Conservation (phyloP, 2,888 invertebrate species). For the Euplexia lucipara region DNA sequence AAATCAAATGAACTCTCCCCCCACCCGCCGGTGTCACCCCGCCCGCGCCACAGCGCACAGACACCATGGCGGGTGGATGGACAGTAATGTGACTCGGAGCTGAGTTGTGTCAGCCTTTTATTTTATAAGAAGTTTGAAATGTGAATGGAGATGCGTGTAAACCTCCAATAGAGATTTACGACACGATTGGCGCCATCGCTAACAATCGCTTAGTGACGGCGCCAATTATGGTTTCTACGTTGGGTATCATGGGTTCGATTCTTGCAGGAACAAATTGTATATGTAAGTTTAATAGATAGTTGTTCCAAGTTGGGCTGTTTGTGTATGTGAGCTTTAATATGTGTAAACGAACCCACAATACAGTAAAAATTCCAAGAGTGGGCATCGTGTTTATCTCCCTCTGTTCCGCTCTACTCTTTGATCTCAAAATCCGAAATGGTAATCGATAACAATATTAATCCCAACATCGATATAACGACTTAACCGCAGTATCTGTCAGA, state of each 20-base stretch:
- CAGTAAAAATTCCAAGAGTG: not conserved
- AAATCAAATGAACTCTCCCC: slow-evolving; percentile 42
- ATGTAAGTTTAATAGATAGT: too few species aligned
- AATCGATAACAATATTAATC: not conserved
- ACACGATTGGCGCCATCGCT: too few species aligned
- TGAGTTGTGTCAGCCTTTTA: slow-evolving; percentile 8
- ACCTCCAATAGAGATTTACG: not conserved
- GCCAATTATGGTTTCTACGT: too few species aligned
- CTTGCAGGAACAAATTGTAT: too few species aligned
- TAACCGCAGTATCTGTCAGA: slow-evolving; percentile 4
- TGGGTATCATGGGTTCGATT: too few species aligned
- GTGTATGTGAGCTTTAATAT: too few species aligned
- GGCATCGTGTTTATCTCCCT: not conserved
- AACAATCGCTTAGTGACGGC: too few species aligned
- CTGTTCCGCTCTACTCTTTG: not conserved
- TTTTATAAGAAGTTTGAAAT: not conserved
- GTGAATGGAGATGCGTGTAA: not conserved
- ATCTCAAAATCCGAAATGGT: not conserved
- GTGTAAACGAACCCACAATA: not conserved
- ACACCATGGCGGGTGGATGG: slow-evolving; percentile 14
- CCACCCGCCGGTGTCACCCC: not conserved
- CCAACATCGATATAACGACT: not conserved
- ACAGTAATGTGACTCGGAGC: slow-evolving; percentile 19
- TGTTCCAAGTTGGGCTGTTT: too few species aligned
- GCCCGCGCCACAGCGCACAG: not conserved